A percentile compares a stretch with the other conserved stretches of the same genome.
Conservation (phyloP, 2,888 invertebrate genomes). For the Coecobrya sp. region DNA sequence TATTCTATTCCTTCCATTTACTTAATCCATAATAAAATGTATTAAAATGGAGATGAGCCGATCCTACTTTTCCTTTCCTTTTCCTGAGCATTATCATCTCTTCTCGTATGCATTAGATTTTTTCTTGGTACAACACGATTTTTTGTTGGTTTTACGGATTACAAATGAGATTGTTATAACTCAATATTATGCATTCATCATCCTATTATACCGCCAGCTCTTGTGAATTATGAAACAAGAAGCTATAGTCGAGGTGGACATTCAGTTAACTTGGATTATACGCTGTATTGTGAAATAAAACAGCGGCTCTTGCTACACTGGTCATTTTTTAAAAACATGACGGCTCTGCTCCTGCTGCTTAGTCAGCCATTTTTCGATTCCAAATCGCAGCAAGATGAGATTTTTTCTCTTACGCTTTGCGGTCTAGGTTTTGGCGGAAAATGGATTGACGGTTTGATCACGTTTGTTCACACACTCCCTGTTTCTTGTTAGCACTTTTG, state of each 20-base stretch:
- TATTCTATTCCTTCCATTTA: neutral
- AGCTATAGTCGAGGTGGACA: neutral
- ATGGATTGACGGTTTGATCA: constrained; percentile 56
- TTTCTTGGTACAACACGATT: constrained; percentile 44
- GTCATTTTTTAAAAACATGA: neutral
- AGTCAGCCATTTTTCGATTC: neutral
- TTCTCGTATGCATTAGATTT: constrained; percentile 64
- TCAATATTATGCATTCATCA: constrained; percentile 46
- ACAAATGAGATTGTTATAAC: constrained; percentile 63
- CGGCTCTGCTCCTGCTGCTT: neutral
- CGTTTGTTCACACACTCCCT: constrained; percentile 51
- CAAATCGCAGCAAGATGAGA: neutral
- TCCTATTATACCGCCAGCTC: constrained; percentile 14
- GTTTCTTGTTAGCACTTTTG: constrained; percentile 30
- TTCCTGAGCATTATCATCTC: neutral
- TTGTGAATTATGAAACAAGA: constrained; percentile 41
- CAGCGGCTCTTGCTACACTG: constrained; percentile 3
- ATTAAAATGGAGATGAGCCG: constrained; percentile 63
- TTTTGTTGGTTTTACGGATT: constrained; percentile 70
- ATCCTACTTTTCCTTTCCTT: constrained; percentile 14
- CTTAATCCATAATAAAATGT: constrained; percentile 51
- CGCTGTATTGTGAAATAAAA: neutral
- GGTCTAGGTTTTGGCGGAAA: constrained; percentile 9
- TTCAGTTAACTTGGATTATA: neutral
- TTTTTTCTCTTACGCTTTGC: constrained; percentile 9